Evolutionary conservation across 2,888 invertebrate species (phyloP).

Genomic region (Morinoia aosen): DNA sequence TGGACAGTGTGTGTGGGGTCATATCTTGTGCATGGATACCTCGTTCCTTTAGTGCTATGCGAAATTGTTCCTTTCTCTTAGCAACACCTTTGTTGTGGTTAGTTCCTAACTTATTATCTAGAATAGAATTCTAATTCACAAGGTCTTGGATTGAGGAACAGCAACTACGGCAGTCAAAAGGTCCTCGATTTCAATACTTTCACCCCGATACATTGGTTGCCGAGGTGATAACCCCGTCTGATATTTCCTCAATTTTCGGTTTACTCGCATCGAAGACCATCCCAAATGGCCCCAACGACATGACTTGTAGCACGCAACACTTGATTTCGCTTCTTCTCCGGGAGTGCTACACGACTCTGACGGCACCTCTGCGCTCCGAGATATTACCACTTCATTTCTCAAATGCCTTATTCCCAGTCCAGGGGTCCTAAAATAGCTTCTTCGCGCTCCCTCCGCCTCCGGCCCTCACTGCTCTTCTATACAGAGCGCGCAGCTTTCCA

Average conservation of each 20-base stretch:
- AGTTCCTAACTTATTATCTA: too few species aligned
- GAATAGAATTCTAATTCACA: not conserved
- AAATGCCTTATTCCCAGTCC: not conserved
- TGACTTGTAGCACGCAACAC: not conserved
- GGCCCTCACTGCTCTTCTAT: not conserved
- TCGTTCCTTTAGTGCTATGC: too few species aligned
- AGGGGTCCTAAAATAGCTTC: not conserved
- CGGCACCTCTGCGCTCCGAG: not conserved
- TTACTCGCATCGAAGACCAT: not conserved
- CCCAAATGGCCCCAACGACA: not conserved
- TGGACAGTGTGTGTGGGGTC: too few species aligned
- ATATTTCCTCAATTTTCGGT: not conserved
- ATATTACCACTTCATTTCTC: not conserved
- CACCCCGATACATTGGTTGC: not conserved
- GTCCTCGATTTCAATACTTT: not conserved
- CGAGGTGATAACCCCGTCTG: not conserved
- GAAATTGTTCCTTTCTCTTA: too few species aligned
- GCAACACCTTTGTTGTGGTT: too few species aligned
- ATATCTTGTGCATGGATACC: too few species aligned
- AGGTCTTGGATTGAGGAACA: not conserved
- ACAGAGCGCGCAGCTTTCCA: not conserved
- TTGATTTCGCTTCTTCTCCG: not conserved
- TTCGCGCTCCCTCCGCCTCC: not conserved
- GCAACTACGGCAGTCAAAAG: not conserved
- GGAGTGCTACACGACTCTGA: not conserved